Evolutionary conservation across 2,113 vertebrate species (phyloP), one percentile per base, ranked within the genome.

Genomic region (Rhinopithecus roxellana): DNA sequence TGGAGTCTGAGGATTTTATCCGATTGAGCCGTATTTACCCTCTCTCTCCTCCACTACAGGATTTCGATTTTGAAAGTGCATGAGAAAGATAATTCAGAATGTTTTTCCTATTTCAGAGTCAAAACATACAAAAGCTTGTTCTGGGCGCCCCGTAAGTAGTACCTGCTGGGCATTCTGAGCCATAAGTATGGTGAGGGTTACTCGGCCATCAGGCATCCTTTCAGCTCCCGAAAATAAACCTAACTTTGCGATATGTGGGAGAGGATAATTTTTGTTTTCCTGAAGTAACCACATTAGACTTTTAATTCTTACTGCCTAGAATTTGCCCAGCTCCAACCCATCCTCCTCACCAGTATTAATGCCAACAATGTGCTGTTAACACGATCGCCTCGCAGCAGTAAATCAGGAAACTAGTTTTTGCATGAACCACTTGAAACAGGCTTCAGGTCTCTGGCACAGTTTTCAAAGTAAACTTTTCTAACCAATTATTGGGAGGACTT

Each of bases 391-490:
- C 89, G 22, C 83, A 93, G 97, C 96, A 94, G 93, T 81, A 93
- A 97, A 97, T 91, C 97, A 98, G 96, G 95, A 98, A 97, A 97
- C 97, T 64, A 38, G 93, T 97, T 98, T 98, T 97, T 96, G 95
- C 96, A 90, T 82, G 92, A 97, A 95, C 94, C 95, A 95, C 95
- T 98, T 96, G 95, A 97, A 97, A 98, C 85, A 93, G 89, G 79
- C 96, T 95, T 88, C 80, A 90, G 75, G 88, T 89, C 57, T 90
- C 86, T 98, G 98, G 98, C 98, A 97, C 38, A 5, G 40, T 80
- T 94, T 98, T 98, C 98, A 98, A 97, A 98, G 98, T 70, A 27
- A 97, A 91, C 97, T 92, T 97, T 98, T 98, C 97, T 93, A 96
- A 96, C 89, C 95, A 94, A 95, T 98, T 97, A 97, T 96, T 94